These are phyloP conservation scores for Ecliptopera silaceata DNA, from an alignment of 2,888 invertebrate genomes.

Conservation along the genomic window DNA sequence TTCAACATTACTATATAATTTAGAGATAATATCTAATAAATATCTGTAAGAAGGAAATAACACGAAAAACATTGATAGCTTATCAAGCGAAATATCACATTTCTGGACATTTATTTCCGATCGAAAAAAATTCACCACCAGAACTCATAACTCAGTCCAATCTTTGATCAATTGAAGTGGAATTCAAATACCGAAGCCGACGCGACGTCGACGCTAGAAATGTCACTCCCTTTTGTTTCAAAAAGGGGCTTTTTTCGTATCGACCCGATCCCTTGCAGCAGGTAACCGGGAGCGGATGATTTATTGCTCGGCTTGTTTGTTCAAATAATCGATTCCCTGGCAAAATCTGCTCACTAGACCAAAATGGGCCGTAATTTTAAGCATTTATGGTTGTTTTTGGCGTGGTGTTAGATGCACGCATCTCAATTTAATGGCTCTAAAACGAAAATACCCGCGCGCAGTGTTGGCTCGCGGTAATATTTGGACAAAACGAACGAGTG, in stretches of 20 bases:
- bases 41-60: conserved; percentile 17
- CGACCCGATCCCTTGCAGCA: conserved; percentile 75
- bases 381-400: conserved; percentile 44
- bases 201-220: conserved; percentile 54
- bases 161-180: conserved; percentile 45
- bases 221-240: conserved; percentile 76
- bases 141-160: conserved; percentile 35
- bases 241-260: conserved; percentile 70
- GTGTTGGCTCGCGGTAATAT: conserved; percentile 64
- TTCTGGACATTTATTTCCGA: conserved; percentile 35
- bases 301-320: conserved; percentile 79
- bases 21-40: no score
- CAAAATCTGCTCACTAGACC: conserved; percentile 44
- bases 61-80: conserved; percentile 22
- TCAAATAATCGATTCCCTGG: conserved; percentile 77
- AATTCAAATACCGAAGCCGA: conserved; percentile 40
- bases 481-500: conserved; percentile 62
- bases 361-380: conserved; percentile 46
- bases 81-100: conserved; percentile 25
- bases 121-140: conserved; percentile 28
- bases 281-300: conserved; percentile 79
- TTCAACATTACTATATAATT: background rate
- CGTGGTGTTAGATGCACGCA: conserved; percentile 44
- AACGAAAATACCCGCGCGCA: conserved; percentile 67
- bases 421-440: conserved; percentile 68